These are phyloP conservation scores for Plemyria rubiginata DNA, from an alignment of 2,888 invertebrate species.

Conservation along the genomic window DNA sequence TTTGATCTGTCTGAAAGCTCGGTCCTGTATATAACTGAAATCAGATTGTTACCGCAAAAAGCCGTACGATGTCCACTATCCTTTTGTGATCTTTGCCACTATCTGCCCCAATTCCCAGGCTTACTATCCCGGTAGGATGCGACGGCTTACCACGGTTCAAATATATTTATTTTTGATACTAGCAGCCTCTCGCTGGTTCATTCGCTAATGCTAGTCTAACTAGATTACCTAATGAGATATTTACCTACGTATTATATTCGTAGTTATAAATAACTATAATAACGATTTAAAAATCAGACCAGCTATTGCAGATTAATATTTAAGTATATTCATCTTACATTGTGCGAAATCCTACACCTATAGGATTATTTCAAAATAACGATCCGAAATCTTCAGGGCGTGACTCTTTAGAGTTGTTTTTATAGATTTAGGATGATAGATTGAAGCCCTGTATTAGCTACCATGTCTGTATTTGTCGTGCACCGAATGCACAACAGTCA, in stretches of 20 bases:
- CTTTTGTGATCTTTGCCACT: conserved; percentile 1
- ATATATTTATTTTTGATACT: background rate
- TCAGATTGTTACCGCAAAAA: conserved; percentile 18
- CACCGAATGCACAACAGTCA: conserved; percentile 34
- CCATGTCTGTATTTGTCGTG: conserved; percentile 7
- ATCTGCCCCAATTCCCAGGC: conserved; percentile 1
- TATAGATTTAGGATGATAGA: background rate
- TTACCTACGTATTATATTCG: too few relatives aligned
- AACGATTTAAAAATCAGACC: too few relatives aligned
- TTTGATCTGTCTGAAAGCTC: conserved; percentile 18
- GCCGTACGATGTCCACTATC: conserved; percentile 15
- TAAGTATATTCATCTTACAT: too few relatives aligned
- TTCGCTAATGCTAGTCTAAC: too few relatives aligned
- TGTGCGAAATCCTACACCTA: too few relatives aligned
- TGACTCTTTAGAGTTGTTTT: too few relatives aligned
- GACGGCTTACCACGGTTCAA: background rate
- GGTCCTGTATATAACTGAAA: conserved; percentile 1
- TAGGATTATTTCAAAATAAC: too few relatives aligned
- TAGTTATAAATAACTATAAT: too few relatives aligned
- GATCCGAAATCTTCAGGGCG: background rate
- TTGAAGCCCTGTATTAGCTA: background rate
- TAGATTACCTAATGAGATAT: too few relatives aligned
- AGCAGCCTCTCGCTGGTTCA: background rate
- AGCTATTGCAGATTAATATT: too few relatives aligned
- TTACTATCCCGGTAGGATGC: conserved; percentile 7